Evolutionary conservation across 1,140 invertebrate genomes (phyloP).

Genomic region (Ostrea edulis): DNA sequence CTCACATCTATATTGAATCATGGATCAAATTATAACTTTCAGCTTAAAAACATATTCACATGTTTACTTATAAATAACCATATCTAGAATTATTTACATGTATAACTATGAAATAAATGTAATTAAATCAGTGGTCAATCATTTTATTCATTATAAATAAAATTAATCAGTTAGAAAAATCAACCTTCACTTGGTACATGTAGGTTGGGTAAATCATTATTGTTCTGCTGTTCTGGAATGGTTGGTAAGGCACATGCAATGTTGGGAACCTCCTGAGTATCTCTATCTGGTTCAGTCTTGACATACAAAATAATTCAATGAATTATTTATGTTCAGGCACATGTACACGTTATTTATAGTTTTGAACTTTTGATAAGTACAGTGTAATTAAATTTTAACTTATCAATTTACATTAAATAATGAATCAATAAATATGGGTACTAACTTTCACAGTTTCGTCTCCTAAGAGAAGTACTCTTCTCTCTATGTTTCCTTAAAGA

Average conservation of each 20-base stretch:
- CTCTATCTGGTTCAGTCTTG: not conserved
- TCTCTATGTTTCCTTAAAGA: constrained; percentile 33
- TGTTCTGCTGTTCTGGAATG: not conserved
- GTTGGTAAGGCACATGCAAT: not conserved
- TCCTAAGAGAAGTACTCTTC: not conserved
- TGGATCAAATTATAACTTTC: not conserved
- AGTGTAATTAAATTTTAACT: not conserved
- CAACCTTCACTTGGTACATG: not conserved
- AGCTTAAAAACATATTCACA: no score
- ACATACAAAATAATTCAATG: not conserved
- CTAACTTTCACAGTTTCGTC: constrained; percentile 13
- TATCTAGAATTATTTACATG: not conserved
- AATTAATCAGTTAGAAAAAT: not conserved
- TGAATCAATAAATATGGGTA: not conserved
- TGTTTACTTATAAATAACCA: not conserved
- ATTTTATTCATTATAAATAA: not conserved
- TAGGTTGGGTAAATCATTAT: not conserved
- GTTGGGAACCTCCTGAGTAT: not conserved
- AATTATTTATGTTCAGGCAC: not conserved
- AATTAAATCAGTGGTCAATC: not conserved
- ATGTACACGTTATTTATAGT: not conserved
- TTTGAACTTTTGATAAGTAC: not conserved
- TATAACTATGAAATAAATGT: not conserved
- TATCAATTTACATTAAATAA: not conserved
- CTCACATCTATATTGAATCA: not conserved